phyloP scores from a whole-genome alignment of 2,113 vertebrate species.

The human region GRCh38 chr6:13192001-13192500 shows the following conservation, averaged over 20 bases:
- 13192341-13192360: not conserved
- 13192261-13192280: not conserved
- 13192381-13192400: not conserved
- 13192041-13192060: not conserved
- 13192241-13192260: not conserved
- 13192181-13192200: not conserved
- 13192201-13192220: not conserved
- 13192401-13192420: not conserved
- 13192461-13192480: not conserved
- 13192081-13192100: not conserved
- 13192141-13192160: not conserved
- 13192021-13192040: not conserved
- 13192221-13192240: not conserved
- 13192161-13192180: not conserved
- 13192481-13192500: not conserved
- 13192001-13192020: not conserved
- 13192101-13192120: not conserved
- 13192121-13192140: not conserved
- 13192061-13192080: not conserved
- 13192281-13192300: not conserved
- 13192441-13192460: not conserved
- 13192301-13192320: not conserved
- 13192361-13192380: fast-evolving
- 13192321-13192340: no score
- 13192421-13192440: not conserved